Evolutionary conservation across 2,113 vertebrate genomes (phyloP).

Genomic region (Condylura cristata): DNA sequence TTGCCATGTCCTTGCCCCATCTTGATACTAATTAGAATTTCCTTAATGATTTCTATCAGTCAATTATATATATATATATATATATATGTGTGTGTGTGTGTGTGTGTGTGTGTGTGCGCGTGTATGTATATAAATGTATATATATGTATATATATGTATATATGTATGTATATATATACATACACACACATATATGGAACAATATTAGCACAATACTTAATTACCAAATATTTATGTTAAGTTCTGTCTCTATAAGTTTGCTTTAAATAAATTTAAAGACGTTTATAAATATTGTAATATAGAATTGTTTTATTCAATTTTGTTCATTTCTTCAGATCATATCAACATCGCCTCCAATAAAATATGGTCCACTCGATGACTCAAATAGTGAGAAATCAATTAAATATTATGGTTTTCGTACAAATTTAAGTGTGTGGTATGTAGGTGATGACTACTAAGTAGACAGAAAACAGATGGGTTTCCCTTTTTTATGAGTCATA

Average conservation of each 20-base stretch:
- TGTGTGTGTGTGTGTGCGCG: too few species aligned
- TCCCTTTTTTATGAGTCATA: not conserved
- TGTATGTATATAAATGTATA: too few species aligned
- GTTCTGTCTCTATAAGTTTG: not conserved
- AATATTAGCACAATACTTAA: not conserved
- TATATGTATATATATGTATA: too few species aligned
- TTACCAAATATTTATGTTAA: not conserved
- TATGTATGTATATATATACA: too few species aligned
- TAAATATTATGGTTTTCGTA: not conserved
- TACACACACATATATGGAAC: too few species aligned
- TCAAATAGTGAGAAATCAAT: constrained; percentile 10
- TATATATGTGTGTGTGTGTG: too few species aligned
- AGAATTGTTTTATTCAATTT: not conserved
- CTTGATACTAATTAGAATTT: not conserved
- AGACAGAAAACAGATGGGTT: not conserved
- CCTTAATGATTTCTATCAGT: constrained; percentile 45
- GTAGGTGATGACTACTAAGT: not conserved
- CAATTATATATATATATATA: too few species aligned
- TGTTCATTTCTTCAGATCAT: not conserved
- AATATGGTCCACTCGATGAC: not conserved
- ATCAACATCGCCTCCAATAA: not conserved
- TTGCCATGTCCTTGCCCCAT: constrained; percentile 7
- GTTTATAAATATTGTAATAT: not conserved
- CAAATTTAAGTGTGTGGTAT: not conserved
- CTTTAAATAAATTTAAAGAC: not conserved